Base-by-base conservation (phyloP, 1,140 invertebrate genomes). In the Diachasma alloeum region DNA sequence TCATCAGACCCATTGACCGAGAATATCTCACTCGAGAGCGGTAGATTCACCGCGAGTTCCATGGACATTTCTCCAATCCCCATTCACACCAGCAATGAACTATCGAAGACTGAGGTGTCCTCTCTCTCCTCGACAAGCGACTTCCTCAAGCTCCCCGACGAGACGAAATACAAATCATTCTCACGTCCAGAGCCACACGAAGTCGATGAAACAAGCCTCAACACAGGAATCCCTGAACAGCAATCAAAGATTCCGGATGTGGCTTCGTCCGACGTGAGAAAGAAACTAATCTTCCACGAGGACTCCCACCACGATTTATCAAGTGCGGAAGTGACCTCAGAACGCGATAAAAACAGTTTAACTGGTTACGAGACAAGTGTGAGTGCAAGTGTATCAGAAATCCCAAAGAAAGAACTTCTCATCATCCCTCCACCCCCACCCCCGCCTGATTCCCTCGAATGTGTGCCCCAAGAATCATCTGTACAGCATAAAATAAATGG, bases 1-100 rank as follows among this genome's bases (percentile, higher is more conserved):
- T 73, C 71, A 10, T 17, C 39, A 5, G 44, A 68, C 59, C 44
- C 69, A 3, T 15, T 39, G 1, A 42, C 71, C 24, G 26, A 4
- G 39, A 72, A 69, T 56, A 59, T 11, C 15, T 76, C 70, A 13
- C 44, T 72, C n/a, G 79, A 81, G 72, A 83, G 79, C 72, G 81
- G 80, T 56, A 80, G 81, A 78, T 81, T 79, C 48, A 80, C 80
- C 8, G 78, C 70, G 2, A 83, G 75, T 69, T 76, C 74, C 15
- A 42, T 81, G 19, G 80, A 84, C 22, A 69, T 80, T 26, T 84
- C 81, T 8, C 78, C 78, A 0, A 83, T 82, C 44, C 15, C 19
- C 74, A 79, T 22, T 46, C 63, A n/a, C n/a, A 76, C 66, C 13
- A 71, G 70, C 5, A 42, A 15, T 36, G 81, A 77, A 17, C 46